Evolutionary conservation across 2,888 invertebrate species (phyloP).

Genomic region (Euplagia quadripunctaria): DNA sequence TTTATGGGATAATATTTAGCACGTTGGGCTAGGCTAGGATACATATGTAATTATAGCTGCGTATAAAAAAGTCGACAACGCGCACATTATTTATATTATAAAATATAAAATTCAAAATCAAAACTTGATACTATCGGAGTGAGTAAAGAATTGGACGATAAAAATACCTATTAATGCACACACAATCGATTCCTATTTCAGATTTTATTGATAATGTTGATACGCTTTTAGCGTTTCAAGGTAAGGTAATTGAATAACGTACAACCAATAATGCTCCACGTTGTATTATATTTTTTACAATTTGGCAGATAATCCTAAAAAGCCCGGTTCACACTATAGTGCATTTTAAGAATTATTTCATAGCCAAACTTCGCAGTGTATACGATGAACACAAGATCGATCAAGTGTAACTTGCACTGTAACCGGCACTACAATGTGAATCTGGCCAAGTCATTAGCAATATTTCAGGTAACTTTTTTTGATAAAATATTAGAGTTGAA

Average conservation of each 20-base stretch:
- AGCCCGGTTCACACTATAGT: neutral
- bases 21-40: slow-evolving; percentile 42
- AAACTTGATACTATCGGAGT: no score
- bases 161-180: no score
- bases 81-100: slow-evolving; percentile 12
- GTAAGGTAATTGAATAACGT: neutral
- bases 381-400: no score
- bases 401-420: neutral
- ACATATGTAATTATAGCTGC: slow-evolving; percentile 10
- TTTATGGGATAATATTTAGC: slow-evolving; percentile 39
- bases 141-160: no score
- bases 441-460: neutral
- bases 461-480: slow-evolving; percentile 7
- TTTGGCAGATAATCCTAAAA: neutral
- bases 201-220: no score
- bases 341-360: neutral
- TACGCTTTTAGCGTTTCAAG: no score
- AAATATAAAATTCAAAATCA: no score
- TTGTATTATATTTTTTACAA: neutral
- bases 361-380: neutral
- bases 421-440: slow-evolving; percentile 2
- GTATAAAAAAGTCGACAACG: slow-evolving; percentile 20
- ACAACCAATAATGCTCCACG: slow-evolving; percentile 9
- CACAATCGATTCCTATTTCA: no score
- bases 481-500: neutral